These are phyloP conservation scores for Melipona bicolor DNA, from an alignment of 2,888 invertebrate species.

Conservation along the genomic window DNA sequence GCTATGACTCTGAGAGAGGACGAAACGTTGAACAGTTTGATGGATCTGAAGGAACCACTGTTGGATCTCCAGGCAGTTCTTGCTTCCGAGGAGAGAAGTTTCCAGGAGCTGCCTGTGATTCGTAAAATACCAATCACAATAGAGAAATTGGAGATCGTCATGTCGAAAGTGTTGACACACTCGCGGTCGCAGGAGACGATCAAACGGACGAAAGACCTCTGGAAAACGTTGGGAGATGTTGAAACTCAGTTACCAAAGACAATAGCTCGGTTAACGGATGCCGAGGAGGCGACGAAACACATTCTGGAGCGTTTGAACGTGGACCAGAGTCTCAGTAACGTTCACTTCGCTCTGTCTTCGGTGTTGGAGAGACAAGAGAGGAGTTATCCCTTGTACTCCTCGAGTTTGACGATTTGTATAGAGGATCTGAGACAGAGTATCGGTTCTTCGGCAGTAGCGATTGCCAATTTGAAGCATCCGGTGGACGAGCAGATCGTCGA, in stretches of 20 bases:
- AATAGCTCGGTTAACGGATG: constrained; percentile 50
- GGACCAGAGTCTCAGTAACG: constrained; percentile 72
- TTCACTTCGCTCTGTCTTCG: constrained; percentile 76
- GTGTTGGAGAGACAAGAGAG: constrained; percentile 72
- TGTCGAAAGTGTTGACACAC: constrained; percentile 89
- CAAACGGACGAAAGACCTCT: constrained; percentile 67
- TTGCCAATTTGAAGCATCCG: constrained; percentile 69
- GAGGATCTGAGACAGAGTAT: constrained; percentile 75
- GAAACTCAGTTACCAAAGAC: constrained; percentile 71
- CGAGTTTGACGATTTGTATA: constrained; percentile 68
- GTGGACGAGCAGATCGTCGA: constrained; percentile 67
- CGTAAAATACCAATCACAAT: constrained; percentile 87
- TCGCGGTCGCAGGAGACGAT: constrained; percentile 77
- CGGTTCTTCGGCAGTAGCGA: constrained; percentile 73
- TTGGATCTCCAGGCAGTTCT: constrained; percentile 74
- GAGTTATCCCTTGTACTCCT: constrained; percentile 41
- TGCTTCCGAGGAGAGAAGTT: constrained; percentile 79
- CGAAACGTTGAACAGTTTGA: constrained; percentile 75
- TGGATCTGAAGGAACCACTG: constrained; percentile 77
- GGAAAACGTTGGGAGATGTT: constrained; percentile 75
- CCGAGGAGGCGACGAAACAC: constrained; percentile 47
- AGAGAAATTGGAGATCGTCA: constrained; percentile 87
- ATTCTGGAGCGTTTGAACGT: constrained; percentile 66
- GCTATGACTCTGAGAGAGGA: constrained; percentile 77
- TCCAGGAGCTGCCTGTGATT: constrained; percentile 85